These are phyloP conservation scores for Glaucopsyche alexis DNA, from an alignment of 2,888 invertebrate species.

Conservation along the genomic window DNA sequence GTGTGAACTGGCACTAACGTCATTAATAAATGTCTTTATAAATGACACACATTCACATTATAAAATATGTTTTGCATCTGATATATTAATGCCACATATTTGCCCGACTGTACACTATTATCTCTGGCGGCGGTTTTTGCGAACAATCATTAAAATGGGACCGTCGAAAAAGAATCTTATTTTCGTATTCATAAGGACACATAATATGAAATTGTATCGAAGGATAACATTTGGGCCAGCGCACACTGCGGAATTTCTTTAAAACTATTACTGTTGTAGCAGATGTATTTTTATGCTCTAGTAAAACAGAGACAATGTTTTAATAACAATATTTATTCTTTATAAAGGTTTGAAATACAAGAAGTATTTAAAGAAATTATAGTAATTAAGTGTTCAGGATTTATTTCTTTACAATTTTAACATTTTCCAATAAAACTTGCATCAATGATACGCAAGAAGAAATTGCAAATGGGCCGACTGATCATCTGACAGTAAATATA, in stretches of 20 bases:
- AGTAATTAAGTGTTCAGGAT: too few species aligned
- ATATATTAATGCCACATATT: neutral
- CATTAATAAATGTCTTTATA: neutral
- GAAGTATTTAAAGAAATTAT: too few species aligned
- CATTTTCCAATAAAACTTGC: too few species aligned
- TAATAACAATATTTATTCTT: too few species aligned
- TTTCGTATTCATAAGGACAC: neutral
- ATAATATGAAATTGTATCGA: constrained; percentile 7
- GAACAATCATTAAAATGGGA: neutral
- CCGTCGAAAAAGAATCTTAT: neutral
- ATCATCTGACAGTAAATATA: too few species aligned
- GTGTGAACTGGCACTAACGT: too few species aligned
- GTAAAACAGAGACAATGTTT: neutral
- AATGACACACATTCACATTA: neutral
- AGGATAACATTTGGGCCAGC: neutral
- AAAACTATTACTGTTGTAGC: neutral
- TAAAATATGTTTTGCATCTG: neutral
- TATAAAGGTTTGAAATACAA: too few species aligned
- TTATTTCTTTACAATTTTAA: too few species aligned
- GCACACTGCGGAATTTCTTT: neutral
- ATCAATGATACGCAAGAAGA: too few species aligned
- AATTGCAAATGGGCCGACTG: too few species aligned
- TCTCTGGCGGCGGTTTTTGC: neutral
- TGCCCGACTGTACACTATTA: neutral
- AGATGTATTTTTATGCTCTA: neutral